phyloP scores from a whole-genome alignment of 92 coral and sea anemone genomes.

The Metridium senile region DNA sequence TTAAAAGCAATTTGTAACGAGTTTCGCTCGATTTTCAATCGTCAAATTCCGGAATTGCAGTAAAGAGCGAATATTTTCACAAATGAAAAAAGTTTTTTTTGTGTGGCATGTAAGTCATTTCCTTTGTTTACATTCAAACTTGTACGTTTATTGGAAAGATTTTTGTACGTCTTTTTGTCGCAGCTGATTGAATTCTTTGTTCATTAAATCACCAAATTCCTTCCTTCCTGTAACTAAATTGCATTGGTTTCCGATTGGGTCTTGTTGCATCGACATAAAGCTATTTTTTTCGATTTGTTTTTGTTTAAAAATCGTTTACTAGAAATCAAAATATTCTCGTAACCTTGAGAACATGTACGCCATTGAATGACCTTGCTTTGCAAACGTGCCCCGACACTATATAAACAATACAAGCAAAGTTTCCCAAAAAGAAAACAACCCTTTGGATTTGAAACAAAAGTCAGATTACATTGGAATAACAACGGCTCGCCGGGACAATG shows the following conservation, averaged over 20 bases:
- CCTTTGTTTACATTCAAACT: not conserved
- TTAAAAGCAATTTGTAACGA: too few species aligned
- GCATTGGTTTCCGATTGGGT: not conserved
- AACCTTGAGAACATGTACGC: not conserved
- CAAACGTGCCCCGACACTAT: not conserved
- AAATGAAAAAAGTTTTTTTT: not conserved
- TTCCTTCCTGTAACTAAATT: not conserved
- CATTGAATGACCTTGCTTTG: slow-evolving; percentile 11
- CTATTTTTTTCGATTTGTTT: not conserved
- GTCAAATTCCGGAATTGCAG: not conserved
- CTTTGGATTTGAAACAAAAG: not conserved
- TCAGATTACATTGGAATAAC: not conserved
- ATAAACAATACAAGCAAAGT: not conserved
- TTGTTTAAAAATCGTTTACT: not conserved
- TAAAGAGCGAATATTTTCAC: not conserved
- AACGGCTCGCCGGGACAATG: not conserved
- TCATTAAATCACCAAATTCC: not conserved
- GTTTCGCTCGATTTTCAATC: not conserved
- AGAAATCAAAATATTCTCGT: not conserved
- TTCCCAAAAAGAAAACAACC: not conserved
- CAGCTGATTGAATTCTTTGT: not conserved
- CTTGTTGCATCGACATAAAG: not conserved
- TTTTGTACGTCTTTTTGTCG: not conserved
- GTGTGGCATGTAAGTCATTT: not conserved
- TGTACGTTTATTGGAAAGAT: not conserved